Conservation (phyloP, 2,888 invertebrate genomes). For the Philopedon plagiatum region DNA sequence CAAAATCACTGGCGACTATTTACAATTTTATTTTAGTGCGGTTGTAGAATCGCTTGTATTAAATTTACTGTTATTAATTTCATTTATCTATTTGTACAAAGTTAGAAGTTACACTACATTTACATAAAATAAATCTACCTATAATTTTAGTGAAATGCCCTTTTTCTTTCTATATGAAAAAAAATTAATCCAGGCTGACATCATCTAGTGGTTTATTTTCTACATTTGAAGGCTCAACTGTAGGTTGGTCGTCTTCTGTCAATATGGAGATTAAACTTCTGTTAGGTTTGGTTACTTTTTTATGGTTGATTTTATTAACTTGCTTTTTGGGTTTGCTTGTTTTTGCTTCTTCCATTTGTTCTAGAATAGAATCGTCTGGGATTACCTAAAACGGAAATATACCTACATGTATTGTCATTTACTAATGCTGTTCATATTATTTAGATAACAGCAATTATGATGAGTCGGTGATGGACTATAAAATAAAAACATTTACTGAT, state of each 20-base stretch:
- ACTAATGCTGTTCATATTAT: too few relatives aligned
- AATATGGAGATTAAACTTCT: not conserved
- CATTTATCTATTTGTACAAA: too few relatives aligned
- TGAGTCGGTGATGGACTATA: not conserved
- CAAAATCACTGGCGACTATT: too few relatives aligned
- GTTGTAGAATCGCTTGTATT: too few relatives aligned
- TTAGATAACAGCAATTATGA: not conserved
- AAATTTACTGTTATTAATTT: too few relatives aligned
- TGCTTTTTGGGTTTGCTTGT: slow-evolving; percentile 6
- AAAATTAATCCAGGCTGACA: slow-evolving; percentile 10
- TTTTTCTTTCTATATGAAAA: not conserved
- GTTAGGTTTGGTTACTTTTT: not conserved
- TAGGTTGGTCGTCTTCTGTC: not conserved
- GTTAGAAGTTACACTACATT: too few relatives aligned
- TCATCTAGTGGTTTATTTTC: not conserved
- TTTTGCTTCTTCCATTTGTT: slow-evolving; percentile 23
- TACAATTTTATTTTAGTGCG: too few relatives aligned
- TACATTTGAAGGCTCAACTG: not conserved
- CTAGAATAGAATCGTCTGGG: slow-evolving; percentile 35
- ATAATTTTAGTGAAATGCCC: too few relatives aligned
- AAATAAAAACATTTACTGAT: slow-evolving; percentile 58
- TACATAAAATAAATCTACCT: too few relatives aligned
- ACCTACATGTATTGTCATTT: too few relatives aligned
- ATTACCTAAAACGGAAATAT: slow-evolving; percentile 21
- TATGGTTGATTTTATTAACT: not conserved